Base-by-base conservation (phyloP, 2,888 invertebrate species). In the Iphiclides podalirius region DNA sequence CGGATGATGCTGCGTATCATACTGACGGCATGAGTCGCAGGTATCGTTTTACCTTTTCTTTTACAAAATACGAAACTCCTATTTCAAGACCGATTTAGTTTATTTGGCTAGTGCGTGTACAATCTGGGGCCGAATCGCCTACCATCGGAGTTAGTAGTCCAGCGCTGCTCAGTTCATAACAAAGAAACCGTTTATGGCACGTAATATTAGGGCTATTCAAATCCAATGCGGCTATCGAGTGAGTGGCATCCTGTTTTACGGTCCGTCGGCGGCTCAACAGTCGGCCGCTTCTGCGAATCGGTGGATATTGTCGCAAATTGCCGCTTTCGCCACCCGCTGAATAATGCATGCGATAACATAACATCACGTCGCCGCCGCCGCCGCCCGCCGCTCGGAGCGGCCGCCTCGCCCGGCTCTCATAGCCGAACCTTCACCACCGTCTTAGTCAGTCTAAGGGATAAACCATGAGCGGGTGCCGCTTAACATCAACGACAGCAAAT, bases 291-390 rank as follows among this genome's bases (percentile, higher is more conserved):
- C 88, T 75, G 75, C 79, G 87, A 87, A 86, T 76, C 83, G 68
- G 75, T 84, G 86, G 84, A 87, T 87, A 87, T 82, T 85, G 87
- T 85, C 86, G 85, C 87, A 87, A 86, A 87, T 86, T 84, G 83
- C 84, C 80, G 87, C 87, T 88, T 87, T 88, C 87, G 84, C 86
- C 85, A 75, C 78, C 75, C 75, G 75, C 74, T 88, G 87, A 86
- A 88, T 88, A 83, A 87, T 87, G 81, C 82, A 87, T 87, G 83
- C 75, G 83, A 82, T 81, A 85, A 78, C 84, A 86, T 86, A 82
- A 78, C 82, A 79, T 83, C 86, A 86, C 86, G 80, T 83, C 70
- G 71, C 69, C 65, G 64, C 63, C 69, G 64, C 55, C 53, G 51
- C 60, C 42, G 53, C 54, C 61, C 64, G 59, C 63, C 57, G 55